Conservation (phyloP, 1,140 invertebrate species). For the Musca vetustissima region DNA sequence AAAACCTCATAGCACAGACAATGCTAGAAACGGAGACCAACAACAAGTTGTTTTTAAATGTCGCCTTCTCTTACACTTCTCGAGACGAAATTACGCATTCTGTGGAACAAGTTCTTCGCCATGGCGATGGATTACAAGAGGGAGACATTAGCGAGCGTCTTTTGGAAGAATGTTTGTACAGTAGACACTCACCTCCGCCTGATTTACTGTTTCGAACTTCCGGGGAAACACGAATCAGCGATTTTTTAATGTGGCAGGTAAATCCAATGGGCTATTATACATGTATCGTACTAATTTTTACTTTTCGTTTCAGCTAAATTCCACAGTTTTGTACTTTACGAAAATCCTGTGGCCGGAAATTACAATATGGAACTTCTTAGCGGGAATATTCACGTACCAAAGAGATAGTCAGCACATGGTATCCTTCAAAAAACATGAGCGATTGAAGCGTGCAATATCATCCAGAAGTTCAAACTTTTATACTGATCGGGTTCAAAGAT, state of each 20-base stretch:
- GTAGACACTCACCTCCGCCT: slow-evolving; percentile 70
- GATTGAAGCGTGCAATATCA: slow-evolving; percentile 32
- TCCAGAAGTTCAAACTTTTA: slow-evolving; percentile 40
- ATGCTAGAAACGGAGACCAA: slow-evolving; percentile 82
- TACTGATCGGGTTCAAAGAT: slow-evolving; percentile 39
- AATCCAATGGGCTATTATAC: too few relatives aligned
- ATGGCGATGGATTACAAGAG: slow-evolving; percentile 54
- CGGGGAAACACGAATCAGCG: slow-evolving; percentile 92
- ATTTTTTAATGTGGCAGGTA: slow-evolving; percentile 97
- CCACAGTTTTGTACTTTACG: slow-evolving; percentile 75
- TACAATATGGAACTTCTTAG: slow-evolving; percentile 84
- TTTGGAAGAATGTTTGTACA: slow-evolving; percentile 80
- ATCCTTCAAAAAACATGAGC: slow-evolving; percentile 29
- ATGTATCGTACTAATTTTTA: not conserved
- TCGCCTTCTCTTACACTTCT: slow-evolving; percentile 93
- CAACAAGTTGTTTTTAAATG: slow-evolving; percentile 81
- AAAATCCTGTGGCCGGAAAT: slow-evolving; percentile 93
- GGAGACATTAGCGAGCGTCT: slow-evolving; percentile 80
- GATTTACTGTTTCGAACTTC: slow-evolving; percentile 95
- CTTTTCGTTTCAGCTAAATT: slow-evolving; percentile 61
- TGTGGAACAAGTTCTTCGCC: slow-evolving; percentile 61
- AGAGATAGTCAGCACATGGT: slow-evolving; percentile 36
- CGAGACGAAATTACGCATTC: slow-evolving; percentile 85
- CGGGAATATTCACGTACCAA: slow-evolving; percentile 85
- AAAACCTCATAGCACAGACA: slow-evolving; percentile 74